Conservation (phyloP, 2,888 invertebrate species). For the Meiosimyza platycephala region DNA sequence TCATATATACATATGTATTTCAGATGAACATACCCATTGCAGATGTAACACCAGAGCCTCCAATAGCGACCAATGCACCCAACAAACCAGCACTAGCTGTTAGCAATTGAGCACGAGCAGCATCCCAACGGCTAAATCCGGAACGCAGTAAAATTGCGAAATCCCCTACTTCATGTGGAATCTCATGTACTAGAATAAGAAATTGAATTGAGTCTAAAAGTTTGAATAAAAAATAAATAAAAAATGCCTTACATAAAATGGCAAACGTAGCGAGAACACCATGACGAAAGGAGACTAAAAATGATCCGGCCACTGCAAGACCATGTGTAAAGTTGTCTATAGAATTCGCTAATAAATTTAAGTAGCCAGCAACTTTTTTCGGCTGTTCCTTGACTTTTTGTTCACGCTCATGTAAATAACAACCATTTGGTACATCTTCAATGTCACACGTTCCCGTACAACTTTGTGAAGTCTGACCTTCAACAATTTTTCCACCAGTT, state of each 20-base stretch:
- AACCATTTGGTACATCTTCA: conserved; percentile 67
- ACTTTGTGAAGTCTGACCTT: conserved; percentile 59
- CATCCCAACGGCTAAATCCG: conserved; percentile 94
- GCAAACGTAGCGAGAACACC: conserved; percentile 94
- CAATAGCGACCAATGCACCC: conserved; percentile 88
- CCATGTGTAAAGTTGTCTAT: conserved; percentile 99
- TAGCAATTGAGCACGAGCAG: conserved; percentile 91
- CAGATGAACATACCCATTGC: conserved; percentile 75
- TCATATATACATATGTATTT: no score
- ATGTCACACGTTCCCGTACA: conserved; percentile 65
- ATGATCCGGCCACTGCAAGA: conserved; percentile 96
- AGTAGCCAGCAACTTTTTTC: conserved; percentile 83
- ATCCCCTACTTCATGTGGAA: conserved; percentile 99
- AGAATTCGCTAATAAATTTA: conserved; percentile 95
- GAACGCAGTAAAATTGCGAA: conserved; percentile 94
- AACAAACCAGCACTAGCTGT: conserved; percentile 91
- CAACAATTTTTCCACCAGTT: conserved; percentile 63
- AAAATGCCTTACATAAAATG: conserved; percentile 73
- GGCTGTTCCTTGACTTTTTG: conserved; percentile 60
- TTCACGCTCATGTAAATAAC: conserved; percentile 64
- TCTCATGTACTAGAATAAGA: conserved; percentile 82
- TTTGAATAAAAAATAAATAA: background rate
- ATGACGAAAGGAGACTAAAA: conserved; percentile 89
- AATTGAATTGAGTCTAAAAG: conserved; percentile 11
- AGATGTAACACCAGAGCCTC: conserved; percentile 83